Evolutionary conservation across 2,797 vertebrate genomes (phyloP).

Genomic region (Acanthopagrus latus): DNA sequence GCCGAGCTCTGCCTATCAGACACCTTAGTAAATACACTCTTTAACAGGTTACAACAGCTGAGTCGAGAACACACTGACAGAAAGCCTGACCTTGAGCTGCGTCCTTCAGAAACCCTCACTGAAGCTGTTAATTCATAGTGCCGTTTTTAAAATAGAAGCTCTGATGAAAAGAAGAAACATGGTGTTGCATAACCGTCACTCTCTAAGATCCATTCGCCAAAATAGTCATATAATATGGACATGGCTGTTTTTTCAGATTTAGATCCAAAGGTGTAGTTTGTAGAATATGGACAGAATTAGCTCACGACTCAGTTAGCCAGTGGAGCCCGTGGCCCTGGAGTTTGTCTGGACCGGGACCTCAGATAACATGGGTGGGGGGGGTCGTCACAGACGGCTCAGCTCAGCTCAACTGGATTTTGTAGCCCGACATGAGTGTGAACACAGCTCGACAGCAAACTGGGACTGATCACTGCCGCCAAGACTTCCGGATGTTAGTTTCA

Average conservation of each 20-base stretch:
- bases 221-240: slow-evolving; percentile 30
- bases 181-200: slow-evolving; percentile 25
- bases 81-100: slow-evolving; percentile 24
- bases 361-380: no score
- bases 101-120: slow-evolving; percentile 37
- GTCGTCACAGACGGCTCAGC: no score
- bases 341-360: no score
- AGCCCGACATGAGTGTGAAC: no score
- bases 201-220: slow-evolving; percentile 18
- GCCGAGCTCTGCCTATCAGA: not conserved
- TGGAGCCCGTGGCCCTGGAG: no score
- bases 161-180: slow-evolving; percentile 39
- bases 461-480: no score
- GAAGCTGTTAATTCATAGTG: slow-evolving; percentile 53
- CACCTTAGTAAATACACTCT: slow-evolving; percentile 10
- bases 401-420: no score
- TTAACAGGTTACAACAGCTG: slow-evolving; percentile 4
- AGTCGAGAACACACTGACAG: slow-evolving; percentile 13
- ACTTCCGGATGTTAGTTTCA: no score
- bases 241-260: not conserved
- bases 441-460: no score
- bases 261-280: not conserved
- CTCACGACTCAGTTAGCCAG: no score
- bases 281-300: no score
- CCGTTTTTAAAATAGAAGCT: slow-evolving; percentile 55